Conservation (phyloP, 2,797 vertebrate species). For the Rachycentron canadum region DNA sequence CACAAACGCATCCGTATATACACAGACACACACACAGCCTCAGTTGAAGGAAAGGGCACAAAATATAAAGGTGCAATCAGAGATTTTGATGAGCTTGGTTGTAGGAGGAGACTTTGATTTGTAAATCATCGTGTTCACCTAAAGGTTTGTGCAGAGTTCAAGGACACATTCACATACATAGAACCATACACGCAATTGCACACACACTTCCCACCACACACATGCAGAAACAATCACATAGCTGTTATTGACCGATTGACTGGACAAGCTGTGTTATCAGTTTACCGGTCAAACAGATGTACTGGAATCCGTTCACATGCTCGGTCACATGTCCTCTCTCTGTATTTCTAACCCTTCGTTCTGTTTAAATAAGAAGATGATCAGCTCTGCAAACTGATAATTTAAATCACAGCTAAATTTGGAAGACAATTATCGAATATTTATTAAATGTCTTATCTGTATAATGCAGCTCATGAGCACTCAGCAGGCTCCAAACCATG, state of each 20-base stretch:
- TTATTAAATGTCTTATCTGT: conserved; percentile 61
- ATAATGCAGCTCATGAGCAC: conserved; percentile 52
- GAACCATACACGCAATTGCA: conserved; percentile 6
- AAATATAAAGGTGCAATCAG: conserved; percentile 43
- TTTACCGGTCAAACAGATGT: conserved; percentile 30
- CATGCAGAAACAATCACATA: not conserved
- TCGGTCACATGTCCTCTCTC: conserved; percentile 20
- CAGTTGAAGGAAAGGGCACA: conserved; percentile 8
- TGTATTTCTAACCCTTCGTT: conserved; percentile 30
- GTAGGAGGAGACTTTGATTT: conserved; percentile 34
- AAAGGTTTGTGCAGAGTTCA: conserved; percentile 33
- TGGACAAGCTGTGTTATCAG: conserved; percentile 18
- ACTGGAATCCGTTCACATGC: conserved; percentile 28
- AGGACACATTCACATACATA: conserved; percentile 16
- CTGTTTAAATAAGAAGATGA: conserved; percentile 41
- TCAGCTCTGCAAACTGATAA: conserved; percentile 41
- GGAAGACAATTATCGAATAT: conserved; percentile 57
- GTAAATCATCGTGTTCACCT: conserved; percentile 32
- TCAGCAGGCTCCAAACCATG: conserved; percentile 44
- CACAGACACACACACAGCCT: conserved; percentile 2
- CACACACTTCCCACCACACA: not conserved
- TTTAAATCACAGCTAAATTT: conserved; percentile 61
- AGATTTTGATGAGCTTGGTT: conserved; percentile 16
- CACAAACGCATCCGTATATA: conserved; percentile 14
- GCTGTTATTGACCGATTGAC: conserved; percentile 27